A percentile compares a stretch with the other conserved stretches of the same genome.
Evolutionary conservation across 2,888 invertebrate species (phyloP).

Genomic region (Gymnocheta viridis): DNA sequence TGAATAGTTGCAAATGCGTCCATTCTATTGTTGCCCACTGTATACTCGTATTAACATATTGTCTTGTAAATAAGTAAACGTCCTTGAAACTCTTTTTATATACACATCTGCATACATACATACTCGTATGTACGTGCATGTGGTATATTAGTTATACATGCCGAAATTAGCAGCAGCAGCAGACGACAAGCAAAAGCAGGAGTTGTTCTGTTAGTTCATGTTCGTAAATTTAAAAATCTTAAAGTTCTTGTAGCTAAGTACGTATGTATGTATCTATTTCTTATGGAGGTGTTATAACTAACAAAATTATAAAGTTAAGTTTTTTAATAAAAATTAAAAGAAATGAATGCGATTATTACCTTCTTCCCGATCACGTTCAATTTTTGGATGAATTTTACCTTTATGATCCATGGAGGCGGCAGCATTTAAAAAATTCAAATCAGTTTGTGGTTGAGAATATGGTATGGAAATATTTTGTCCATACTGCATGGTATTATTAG

Average conservation of each 20-base stretch:
- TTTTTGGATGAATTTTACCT: slow-evolving; percentile 82
- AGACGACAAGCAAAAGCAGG: slow-evolving; percentile 6
- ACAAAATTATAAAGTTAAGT: background rate
- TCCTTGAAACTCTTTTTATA: slow-evolving; percentile 53
- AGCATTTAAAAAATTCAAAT: slow-evolving; percentile 82
- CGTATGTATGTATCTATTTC: too few relatives aligned
- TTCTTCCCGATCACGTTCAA: slow-evolving; percentile 82
- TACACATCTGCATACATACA: background rate
- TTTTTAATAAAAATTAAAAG: slow-evolving; percentile 14
- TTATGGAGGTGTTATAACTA: background rate
- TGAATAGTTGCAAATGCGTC: too few relatives aligned
- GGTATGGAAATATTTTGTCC: slow-evolving; percentile 82
- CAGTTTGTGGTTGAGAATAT: slow-evolving; percentile 82
- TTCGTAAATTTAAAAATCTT: background rate
- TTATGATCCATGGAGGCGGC: slow-evolving; percentile 79
- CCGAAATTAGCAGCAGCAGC: slow-evolving; percentile 20
- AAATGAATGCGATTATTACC: slow-evolving; percentile 75
- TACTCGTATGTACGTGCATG: background rate
- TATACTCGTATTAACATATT: slow-evolving; percentile 7
- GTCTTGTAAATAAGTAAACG: slow-evolving; percentile 16
- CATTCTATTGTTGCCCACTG: background rate
- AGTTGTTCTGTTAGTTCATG: background rate
- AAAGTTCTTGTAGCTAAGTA: background rate
- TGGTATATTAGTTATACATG: background rate
- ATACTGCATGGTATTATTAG: slow-evolving; percentile 82